Base-by-base conservation (phyloP, 2,888 invertebrate species). In the Helicoverpa assulta region DNA sequence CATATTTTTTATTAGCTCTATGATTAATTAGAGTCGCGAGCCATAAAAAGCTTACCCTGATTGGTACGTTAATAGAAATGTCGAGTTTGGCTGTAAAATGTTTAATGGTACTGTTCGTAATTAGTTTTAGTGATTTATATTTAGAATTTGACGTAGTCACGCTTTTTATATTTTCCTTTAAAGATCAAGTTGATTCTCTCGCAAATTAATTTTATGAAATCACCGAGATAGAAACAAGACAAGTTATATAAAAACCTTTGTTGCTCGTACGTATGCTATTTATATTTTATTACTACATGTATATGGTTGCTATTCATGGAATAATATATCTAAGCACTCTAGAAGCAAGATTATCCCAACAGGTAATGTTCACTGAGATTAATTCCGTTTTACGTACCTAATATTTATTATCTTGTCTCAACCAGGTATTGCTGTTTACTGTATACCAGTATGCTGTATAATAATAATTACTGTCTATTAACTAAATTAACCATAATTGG, bases 1-100 rank as follows among this genome's bases (percentile, higher is more conserved):
- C 57, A 67, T 57, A 62, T 61, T 77, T 81, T 83, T 82, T 70
- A 66, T 74, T 61, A 53, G 59, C 55, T 64, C 50, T 55, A 68
- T 76, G 72, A 67, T 81, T 72, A 72, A 68, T 72, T 72, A 70
- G 63, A 62, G 68, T 33, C 10, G 33, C 33, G 10, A 64, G 70
- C 73, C 77, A 68, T 63, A 70, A 51, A 47, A 52, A 21, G 77
- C 33, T 55, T 12, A 18, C 29, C 51, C 29, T 29, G 57, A 76
- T 80, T 68, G 60, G 56, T 67, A 33, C 26, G 58, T 69, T 54
- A 58, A 68, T 57, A 54, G 52, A 78, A 73, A 67, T 56, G 37
- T 47, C 19, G 43, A 60, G 18, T 43, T 43, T 18, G 58, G n/a
- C 63, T 40, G 56, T 67, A 59, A 61, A 55, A 62, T 79, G 26